Evolutionary conservation across 2,888 invertebrate genomes (phyloP), one percentile per base, ranked within the genome.

Genomic region (Eurois occulta): DNA sequence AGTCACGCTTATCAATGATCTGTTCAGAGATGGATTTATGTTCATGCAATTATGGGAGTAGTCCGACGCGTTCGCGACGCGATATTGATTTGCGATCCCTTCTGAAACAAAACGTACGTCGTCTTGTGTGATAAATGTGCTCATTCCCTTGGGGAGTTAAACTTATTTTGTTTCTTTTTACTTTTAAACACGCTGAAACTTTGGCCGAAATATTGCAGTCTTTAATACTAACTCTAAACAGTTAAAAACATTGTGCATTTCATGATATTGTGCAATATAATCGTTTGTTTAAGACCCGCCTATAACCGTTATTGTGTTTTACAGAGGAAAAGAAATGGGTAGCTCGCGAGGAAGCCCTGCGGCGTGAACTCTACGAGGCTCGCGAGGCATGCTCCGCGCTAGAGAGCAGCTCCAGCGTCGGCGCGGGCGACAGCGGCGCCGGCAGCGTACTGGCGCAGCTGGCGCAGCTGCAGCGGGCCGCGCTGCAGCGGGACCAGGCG

Each of bases 291-390:
- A 58, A 7, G 28, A 8, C 28, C 18, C 2, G 8, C 6, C 18
- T 32, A 18, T 18, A 4, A 32, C 21, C 21, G 32, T 4, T 43
- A 6, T 32, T n/a, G 0, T 28, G 64, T 8, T 60, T 80, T 65
- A 0, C 87, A 96, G 96, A 95, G 93, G 95, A 96, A 88, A 93
- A 93, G 41, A 95, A 96, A 35, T 96, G 96, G 96, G 89, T 94
- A 76, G 60, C 85, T 0, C 95, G 96, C 68, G 94, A 94, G 84
- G 92, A 93, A 81, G 89, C 91, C 0, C 91, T 96, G 2, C 94
- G 97, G 0, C 90, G 90, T 0, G 95, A 96, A 88, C 88, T 94
- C 60, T 73, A 78, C 10, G 93, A 91, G 80, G 92, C 94, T 32
- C 93, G 93, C 24, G 93, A 93, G 90, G 90, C 78, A 87, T 88